Base-by-base conservation (phyloP, 1,140 invertebrate genomes). In the Drosophila virilis region DNA sequence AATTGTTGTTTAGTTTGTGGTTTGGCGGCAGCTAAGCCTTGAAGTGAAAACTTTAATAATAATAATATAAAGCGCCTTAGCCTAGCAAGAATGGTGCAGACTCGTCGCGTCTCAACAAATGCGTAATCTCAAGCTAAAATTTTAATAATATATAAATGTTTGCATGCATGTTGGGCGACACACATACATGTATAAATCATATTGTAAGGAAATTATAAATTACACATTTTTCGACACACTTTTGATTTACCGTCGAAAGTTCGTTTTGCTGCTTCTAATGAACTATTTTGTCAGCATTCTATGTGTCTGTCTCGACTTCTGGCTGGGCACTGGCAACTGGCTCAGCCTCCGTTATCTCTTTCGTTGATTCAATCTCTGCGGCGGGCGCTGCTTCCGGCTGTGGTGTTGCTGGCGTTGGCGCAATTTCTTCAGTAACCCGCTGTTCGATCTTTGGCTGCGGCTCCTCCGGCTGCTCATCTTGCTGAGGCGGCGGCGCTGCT, bases 41-140 rank as follows among this genome's bases (percentile, higher is more conserved):
- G 38, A 67, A 58, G n/a, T 67, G 32, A 67, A 67, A 59, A 28
- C 10, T 55, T 70, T 35, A 54, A 55, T 46, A 50, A 40, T 70
- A 42, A 57, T 57, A 65, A 57, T 42, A 37, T 65, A 35, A 65
- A 50, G 45, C 43, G 60, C 61, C 61, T 57, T 50, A 71, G 60
- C 43, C 61, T 71, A 65, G 61, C 68, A 65, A 71, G 51, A 59
- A 72, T 72, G 54, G 45, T 72, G 69, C 40, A 59, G 55, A 73
- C 64, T 40, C 46, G 8, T 60, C 55, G 55, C 45, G 35, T 60
- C 37, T 55, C 32, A 73, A 69, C 50, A 74, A 69, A 74, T 74
- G 71, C 66, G 71, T 74, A 73, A 73, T 73, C 66, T 68, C 71
- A 69, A 62, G 71, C 71, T 55, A 57, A 61, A 51, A 48, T 61